Conservation (phyloP, 2,113 vertebrate genomes). For the Salvelinus fontinalis region DNA sequence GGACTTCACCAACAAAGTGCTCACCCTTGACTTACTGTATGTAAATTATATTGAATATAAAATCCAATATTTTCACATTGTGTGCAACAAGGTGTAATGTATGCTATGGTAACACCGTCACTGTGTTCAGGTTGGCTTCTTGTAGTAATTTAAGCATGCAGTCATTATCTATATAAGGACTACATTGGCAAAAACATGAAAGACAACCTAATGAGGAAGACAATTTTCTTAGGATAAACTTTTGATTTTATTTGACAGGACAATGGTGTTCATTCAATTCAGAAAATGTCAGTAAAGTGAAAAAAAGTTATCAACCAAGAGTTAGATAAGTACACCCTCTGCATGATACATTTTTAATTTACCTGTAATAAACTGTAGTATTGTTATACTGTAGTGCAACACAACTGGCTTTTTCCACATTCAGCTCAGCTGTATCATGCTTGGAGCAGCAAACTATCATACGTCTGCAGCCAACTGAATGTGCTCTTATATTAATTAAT, state of each 20-base stretch:
- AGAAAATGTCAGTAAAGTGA: conserved; percentile 30
- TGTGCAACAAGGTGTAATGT: background rate
- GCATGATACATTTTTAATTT: background rate
- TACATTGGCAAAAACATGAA: background rate
- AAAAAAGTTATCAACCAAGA: conserved; percentile 28
- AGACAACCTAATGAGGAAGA: background rate
- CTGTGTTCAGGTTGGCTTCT: no score
- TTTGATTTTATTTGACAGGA: conserved; percentile 39
- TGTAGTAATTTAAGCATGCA: no score
- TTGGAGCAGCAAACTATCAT: background rate
- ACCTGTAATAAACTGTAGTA: conserved; percentile 2
- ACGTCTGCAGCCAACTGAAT: background rate
- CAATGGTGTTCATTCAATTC: conserved; percentile 29
- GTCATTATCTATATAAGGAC: background rate
- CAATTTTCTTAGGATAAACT: conserved; percentile 17
- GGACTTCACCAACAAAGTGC: conserved; percentile 31
- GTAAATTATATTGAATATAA: no score
- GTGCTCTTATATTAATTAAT: background rate
- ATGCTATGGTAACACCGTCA: no score
- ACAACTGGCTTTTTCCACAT: background rate
- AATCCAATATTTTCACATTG: background rate
- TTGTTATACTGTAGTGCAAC: conserved; percentile 10
- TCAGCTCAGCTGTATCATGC: conserved; percentile 7
- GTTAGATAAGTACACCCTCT: background rate
- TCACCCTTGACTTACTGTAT: no score